Conservation (phyloP, 1,140 invertebrate species). For the Drosophila lacteicornis region DNA sequence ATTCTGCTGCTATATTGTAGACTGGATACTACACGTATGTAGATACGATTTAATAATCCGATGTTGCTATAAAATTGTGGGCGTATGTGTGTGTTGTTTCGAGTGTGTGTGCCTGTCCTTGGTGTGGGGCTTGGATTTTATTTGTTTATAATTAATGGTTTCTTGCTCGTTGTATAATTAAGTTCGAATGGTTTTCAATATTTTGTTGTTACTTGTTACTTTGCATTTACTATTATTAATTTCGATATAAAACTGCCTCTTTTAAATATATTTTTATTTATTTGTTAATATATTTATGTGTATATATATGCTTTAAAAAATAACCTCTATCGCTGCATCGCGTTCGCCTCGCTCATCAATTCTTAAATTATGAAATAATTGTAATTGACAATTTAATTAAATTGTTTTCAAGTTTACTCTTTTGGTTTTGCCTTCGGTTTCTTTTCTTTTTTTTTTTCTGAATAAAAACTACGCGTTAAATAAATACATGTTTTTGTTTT, state of each 20-base stretch:
- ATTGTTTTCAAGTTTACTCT: constrained; percentile 64
- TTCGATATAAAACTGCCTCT: constrained; percentile 82
- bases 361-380: constrained; percentile 82
- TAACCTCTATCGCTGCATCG: constrained; percentile 66
- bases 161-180: constrained; percentile 84
- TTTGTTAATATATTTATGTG: constrained; percentile 61
- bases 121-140: constrained; percentile 10
- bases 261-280: constrained; percentile 57
- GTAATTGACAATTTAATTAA: constrained; percentile 83
- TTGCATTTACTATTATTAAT: constrained; percentile 77
- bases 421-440: constrained; percentile 24
- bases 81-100: constrained; percentile 30
- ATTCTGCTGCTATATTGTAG: constrained; percentile 35
- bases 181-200: constrained; percentile 84
- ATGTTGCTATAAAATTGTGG: constrained; percentile 69
- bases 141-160: constrained; percentile 61
- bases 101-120: constrained; percentile 36
- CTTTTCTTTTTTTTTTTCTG: constrained; percentile 20
- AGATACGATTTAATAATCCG: constrained; percentile 60
- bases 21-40: constrained; percentile 51
- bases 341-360: constrained; percentile 62
- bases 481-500: constrained; percentile 62
- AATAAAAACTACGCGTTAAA: constrained; percentile 78
- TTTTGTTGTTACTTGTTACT: constrained; percentile 62
- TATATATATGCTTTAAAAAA: constrained; percentile 80